A percentile compares a stretch with the other conserved stretches of the same genome.
These are phyloP conservation scores for Yasuhikotakia modesta DNA, from an alignment of 2,797 vertebrate species.

Conservation along the genomic window DNA sequence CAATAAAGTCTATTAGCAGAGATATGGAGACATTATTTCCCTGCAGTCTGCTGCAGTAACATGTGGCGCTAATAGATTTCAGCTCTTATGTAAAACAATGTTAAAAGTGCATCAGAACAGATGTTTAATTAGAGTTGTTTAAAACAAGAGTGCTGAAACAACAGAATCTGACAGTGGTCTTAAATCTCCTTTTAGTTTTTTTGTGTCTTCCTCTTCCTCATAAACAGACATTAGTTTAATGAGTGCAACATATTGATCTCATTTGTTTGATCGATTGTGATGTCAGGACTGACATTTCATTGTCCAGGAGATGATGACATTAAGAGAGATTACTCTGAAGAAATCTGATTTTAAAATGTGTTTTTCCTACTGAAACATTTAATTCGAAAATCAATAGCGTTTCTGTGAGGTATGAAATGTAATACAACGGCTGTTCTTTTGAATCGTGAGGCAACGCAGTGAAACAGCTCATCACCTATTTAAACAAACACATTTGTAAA, in stretches of 20 bases:
- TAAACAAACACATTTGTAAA: slow-evolving; percentile 15
- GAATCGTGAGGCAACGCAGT: slow-evolving; percentile 10
- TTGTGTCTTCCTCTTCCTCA: background rate
- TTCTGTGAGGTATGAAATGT: slow-evolving; percentile 46
- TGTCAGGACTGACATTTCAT: slow-evolving; percentile 71
- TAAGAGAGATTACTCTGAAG: slow-evolving; percentile 57
- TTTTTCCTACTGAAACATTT: slow-evolving; percentile 60
- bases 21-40: background rate
- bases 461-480: background rate
- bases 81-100: background rate
- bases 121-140: background rate
- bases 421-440: slow-evolving; percentile 43
- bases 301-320: slow-evolving; percentile 63
- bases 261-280: slow-evolving; percentile 70
- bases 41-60: background rate
- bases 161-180: background rate
- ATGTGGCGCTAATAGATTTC: slow-evolving; percentile 2
- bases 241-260: slow-evolving; percentile 62
- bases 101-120: slow-evolving; percentile 10
- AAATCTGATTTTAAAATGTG: slow-evolving; percentile 70
- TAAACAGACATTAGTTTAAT: slow-evolving; percentile 59
- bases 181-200: background rate
- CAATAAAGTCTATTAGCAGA: background rate
- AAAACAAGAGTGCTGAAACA: background rate
- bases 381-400: slow-evolving; percentile 49